A percentile compares a stretch with the other conserved stretches of the same genome.
These are phyloP conservation scores for Aquatica leii DNA, from an alignment of 2,888 invertebrate genomes.

Conservation along the genomic window DNA sequence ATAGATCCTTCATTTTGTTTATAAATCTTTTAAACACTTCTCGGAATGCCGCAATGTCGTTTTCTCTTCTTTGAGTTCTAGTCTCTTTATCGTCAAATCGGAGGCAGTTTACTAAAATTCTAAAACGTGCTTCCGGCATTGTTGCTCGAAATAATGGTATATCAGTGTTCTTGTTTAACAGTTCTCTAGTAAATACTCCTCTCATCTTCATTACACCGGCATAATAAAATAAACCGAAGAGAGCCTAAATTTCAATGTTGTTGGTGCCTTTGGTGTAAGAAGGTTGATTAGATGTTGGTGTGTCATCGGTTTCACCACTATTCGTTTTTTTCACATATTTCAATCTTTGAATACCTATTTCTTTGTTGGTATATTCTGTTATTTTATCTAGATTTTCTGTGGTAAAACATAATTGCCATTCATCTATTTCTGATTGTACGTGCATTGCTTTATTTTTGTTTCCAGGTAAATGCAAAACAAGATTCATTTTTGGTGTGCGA, in stretches of 20 bases:
- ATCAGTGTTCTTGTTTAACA: slow-evolving; percentile 19
- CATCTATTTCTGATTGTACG: slow-evolving; percentile 30
- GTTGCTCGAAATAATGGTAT: slow-evolving; percentile 33
- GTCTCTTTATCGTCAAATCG: slow-evolving; percentile 41
- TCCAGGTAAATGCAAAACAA: too few species aligned
- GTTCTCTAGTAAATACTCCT: slow-evolving; percentile 28
- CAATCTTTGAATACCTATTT: too few species aligned
- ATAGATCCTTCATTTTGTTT: slow-evolving; percentile 19
- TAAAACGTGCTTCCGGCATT: slow-evolving; percentile 29
- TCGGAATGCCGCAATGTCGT: slow-evolving; percentile 38
- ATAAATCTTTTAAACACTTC: slow-evolving; percentile 16
- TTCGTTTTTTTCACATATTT: slow-evolving; percentile 16
- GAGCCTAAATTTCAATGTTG: not conserved
- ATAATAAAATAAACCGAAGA: not conserved
- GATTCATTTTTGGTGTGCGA: slow-evolving; percentile 18
- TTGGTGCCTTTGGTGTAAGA: slow-evolving; percentile 12
- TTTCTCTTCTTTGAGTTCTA: slow-evolving; percentile 27
- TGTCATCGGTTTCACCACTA: too few species aligned
- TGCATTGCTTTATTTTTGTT: slow-evolving; percentile 27
- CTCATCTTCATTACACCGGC: slow-evolving; percentile 18
- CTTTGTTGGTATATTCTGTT: slow-evolving; percentile 26
- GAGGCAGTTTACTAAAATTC: slow-evolving; percentile 29
- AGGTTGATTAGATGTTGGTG: slow-evolving; percentile 11
- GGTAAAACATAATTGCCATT: slow-evolving; percentile 33
- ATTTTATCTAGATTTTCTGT: slow-evolving; percentile 29